Evolutionary conservation across 2,888 invertebrate species (phyloP).

Genomic region (Torymus texanus): DNA sequence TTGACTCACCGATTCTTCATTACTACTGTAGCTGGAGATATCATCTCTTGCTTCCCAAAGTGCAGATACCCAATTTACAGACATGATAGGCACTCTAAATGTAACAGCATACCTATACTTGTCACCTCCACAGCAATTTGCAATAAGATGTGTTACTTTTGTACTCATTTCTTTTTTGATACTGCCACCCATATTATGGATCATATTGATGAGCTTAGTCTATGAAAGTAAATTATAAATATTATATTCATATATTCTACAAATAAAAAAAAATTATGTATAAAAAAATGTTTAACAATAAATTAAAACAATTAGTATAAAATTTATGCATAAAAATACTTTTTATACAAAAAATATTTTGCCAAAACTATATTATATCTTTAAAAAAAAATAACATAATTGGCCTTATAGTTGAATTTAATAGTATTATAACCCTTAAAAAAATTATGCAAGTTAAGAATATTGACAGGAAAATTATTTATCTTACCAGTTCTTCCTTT

Average conservation of each 20-base stretch:
- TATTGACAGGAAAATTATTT: no score
- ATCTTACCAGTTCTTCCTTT: slow-evolving; percentile 90
- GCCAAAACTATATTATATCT: no score
- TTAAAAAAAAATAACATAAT: no score
- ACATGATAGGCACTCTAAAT: slow-evolving; percentile 91
- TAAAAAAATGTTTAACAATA: slow-evolving; percentile 13
- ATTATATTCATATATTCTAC: slow-evolving; percentile 13
- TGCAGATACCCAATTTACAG: slow-evolving; percentile 90
- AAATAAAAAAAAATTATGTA: slow-evolving; percentile 36
- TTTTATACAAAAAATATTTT: no score
- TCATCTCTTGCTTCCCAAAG: slow-evolving; percentile 90
- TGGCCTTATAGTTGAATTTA: no score
- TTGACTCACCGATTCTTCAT: slow-evolving; percentile 81
- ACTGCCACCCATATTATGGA: slow-evolving; percentile 98
- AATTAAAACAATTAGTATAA: no score
- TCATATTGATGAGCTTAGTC: slow-evolving; percentile 90
- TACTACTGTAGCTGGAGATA: slow-evolving; percentile 82
- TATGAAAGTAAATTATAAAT: slow-evolving; percentile 71
- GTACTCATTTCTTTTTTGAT: slow-evolving; percentile 92
- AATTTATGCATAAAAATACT: no score
- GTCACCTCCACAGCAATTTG: slow-evolving; percentile 90
- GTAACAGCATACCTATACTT: slow-evolving; percentile 96
- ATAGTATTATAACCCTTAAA: no score
- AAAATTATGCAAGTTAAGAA: no score
- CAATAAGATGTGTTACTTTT: slow-evolving; percentile 94